Conservation (phyloP, 92 coral and sea anemone species). For the Phenganax subtilis region DNA sequence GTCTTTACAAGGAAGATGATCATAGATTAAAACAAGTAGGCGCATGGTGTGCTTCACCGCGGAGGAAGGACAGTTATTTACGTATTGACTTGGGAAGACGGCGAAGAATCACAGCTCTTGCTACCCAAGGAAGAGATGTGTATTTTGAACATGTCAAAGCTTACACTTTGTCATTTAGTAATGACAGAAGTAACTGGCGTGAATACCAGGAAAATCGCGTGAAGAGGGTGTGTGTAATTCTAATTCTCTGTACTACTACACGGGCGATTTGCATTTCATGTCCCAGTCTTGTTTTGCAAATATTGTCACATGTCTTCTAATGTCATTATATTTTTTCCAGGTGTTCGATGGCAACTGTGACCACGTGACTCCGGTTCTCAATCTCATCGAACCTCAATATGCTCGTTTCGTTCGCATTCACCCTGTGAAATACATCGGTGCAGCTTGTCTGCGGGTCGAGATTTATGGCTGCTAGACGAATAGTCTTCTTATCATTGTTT, state of each 20-base stretch:
- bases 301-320: neutral
- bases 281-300: neutral
- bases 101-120: constrained; percentile 71
- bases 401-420: constrained; percentile 66
- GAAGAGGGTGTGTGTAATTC: constrained; percentile 51
- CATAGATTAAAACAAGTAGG: constrained; percentile 58
- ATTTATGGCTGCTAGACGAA: constrained; percentile 57
- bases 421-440: constrained; percentile 52
- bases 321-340: constrained; percentile 32
- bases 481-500: neutral
- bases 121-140: constrained; percentile 93
- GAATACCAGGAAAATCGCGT: constrained; percentile 69
- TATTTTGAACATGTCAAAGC: constrained; percentile 86
- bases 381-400: constrained; percentile 54
- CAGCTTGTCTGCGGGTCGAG: constrained; percentile 73
- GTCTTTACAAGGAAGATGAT: constrained; percentile 77
- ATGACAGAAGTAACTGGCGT: constrained; percentile 61
- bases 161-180: constrained; percentile 68
- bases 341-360: constrained; percentile 81
- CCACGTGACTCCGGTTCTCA: constrained; percentile 79
- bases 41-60: constrained; percentile 68
- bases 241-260: neutral
- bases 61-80: constrained; percentile 61
- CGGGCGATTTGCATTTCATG: neutral
- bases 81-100: constrained; percentile 63